Evolutionary conservation across 2,113 vertebrate genomes (phyloP).

Genomic region (Syrmaticus mikado): DNA sequence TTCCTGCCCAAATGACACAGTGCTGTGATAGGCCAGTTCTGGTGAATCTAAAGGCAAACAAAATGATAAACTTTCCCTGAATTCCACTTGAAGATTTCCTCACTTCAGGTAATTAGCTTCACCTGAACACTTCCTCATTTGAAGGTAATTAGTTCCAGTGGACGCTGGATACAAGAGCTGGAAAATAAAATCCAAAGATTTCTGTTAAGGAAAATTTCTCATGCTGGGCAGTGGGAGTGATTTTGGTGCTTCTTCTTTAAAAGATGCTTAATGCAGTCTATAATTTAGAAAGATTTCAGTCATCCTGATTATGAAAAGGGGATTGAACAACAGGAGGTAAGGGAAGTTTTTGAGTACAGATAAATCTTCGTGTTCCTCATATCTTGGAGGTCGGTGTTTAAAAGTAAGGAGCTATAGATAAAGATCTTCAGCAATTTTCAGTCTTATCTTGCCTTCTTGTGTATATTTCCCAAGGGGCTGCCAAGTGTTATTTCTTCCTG

Average conservation of each 20-base stretch:
- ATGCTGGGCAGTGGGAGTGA: background rate
- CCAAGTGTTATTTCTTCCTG: slow-evolving; percentile 32
- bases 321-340: background rate
- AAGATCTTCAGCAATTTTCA: slow-evolving; percentile 32
- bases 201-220: background rate
- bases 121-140: background rate
- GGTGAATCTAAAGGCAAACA: background rate
- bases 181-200: background rate
- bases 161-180: background rate
- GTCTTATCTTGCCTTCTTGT: slow-evolving; percentile 14
- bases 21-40: background rate
- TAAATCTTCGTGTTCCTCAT: slow-evolving; percentile 8
- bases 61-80: background rate
- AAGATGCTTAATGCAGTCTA: background rate
- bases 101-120: background rate
- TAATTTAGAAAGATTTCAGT: background rate
- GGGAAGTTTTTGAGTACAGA: background rate
- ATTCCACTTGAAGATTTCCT: background rate
- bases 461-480: slow-evolving; percentile 48
- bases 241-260: background rate
- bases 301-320: background rate
- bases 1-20: background rate
- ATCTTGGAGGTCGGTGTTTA: slow-evolving; percentile 45
- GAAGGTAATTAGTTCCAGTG: background rate
- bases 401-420: slow-evolving; percentile 30